These are phyloP conservation scores for Diplosoma virens DNA, from an alignment of 23 tunicate genomes.

Conservation along the genomic window DNA sequence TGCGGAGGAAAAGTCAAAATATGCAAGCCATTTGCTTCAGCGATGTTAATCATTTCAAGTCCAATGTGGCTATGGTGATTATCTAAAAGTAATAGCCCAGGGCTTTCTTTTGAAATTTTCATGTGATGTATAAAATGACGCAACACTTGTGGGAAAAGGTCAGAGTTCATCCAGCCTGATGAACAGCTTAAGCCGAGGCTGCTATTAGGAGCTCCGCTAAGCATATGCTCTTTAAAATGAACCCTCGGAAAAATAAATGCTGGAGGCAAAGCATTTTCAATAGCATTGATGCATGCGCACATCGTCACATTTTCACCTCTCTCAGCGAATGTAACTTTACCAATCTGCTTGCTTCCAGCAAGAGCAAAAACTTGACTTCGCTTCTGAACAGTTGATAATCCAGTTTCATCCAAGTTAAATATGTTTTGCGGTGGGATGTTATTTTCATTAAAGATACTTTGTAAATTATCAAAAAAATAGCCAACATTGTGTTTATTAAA, in stretches of 20 bases:
- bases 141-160: slow-evolving; percentile 9
- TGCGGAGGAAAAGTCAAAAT: slow-evolving; percentile 43
- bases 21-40: slow-evolving; percentile 15
- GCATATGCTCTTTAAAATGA: background rate
- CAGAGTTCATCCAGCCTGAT: slow-evolving; percentile 5
- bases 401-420: slow-evolving; percentile 27
- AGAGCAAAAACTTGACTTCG: background rate
- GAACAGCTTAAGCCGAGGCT: background rate
- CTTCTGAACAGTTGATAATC: slow-evolving; percentile 25
- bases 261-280: slow-evolving; percentile 1
- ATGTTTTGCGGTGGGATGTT: background rate
- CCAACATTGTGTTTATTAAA: slow-evolving; percentile 24
- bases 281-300: slow-evolving; percentile 29
- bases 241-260: slow-evolving; percentile 1
- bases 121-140: slow-evolving; percentile 13
- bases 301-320: slow-evolving; percentile 19
- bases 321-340: slow-evolving; percentile 1
- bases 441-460: background rate
- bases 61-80: slow-evolving; percentile 5
- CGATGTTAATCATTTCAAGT: background rate
- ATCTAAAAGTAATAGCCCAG: slow-evolving; percentile 8
- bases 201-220: slow-evolving; percentile 2
- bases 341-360: slow-evolving; percentile 7
- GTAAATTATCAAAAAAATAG: slow-evolving; percentile 25
- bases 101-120: slow-evolving; percentile 3